Evolutionary conservation across 2,888 invertebrate genomes (phyloP).

Genomic region (Seira ritae): DNA sequence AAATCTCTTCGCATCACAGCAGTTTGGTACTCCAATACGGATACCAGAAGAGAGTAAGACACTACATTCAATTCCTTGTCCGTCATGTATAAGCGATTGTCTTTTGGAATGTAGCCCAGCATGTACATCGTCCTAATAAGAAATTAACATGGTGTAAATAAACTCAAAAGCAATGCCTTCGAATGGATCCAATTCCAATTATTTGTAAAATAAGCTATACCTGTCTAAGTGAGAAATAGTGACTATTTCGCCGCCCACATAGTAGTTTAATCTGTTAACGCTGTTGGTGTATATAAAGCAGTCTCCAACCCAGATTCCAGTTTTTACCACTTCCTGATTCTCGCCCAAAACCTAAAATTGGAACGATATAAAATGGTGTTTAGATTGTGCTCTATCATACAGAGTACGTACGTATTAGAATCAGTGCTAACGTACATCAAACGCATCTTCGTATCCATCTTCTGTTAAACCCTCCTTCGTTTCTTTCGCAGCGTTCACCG

Average conservation of each 20-base stretch:
- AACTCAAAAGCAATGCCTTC: too few species aligned
- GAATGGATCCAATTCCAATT: background rate
- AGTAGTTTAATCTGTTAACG: conserved; percentile 98
- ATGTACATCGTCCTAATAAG: conserved; percentile 95
- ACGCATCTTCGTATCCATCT: conserved; percentile 97
- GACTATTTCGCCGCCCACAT: conserved; percentile 99
- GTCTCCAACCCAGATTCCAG: conserved; percentile 98
- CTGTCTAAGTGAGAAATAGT: conserved; percentile 97
- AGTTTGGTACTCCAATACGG: conserved; percentile 98
- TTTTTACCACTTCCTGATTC: conserved; percentile 93
- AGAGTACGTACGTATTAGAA: too few species aligned
- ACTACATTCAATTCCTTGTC: conserved; percentile 98
- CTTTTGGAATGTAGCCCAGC: conserved; percentile 95
- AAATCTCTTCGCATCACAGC: conserved; percentile 99
- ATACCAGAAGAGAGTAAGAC: conserved; percentile 89
- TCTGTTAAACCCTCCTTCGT: conserved; percentile 87
- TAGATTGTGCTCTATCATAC: too few species aligned
- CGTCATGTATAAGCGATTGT: conserved; percentile 95
- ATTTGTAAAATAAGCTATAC: conserved; percentile 72
- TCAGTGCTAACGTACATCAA: conserved; percentile 83
- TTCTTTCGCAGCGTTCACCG: conserved; percentile 85
- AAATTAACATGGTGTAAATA: conserved; percentile 43
- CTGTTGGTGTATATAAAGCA: conserved; percentile 99
- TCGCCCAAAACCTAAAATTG: conserved; percentile 87
- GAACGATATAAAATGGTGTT: background rate